Base-by-base conservation (phyloP, 1,140 invertebrate species). In the Drosophila littoralis region DNA sequence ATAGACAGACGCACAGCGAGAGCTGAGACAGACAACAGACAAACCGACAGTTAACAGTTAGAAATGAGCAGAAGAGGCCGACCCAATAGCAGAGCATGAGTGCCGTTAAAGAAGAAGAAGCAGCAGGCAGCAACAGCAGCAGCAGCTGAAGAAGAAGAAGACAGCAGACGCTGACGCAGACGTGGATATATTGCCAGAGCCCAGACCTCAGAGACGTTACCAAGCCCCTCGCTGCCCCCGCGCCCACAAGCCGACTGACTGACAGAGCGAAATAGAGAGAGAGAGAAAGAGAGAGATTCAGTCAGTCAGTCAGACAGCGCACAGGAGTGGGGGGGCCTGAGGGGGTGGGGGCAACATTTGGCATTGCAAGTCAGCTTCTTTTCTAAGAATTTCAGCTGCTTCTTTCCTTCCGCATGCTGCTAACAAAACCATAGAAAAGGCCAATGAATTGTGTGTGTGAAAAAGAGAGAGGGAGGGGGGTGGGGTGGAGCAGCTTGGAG, bases 101-200 rank as follows among this genome's bases (percentile, higher is more conserved):
- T 28, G 22, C 22, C 22, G 22, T 28, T 28, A 6, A 38, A 17
- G 58, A 6, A 51, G 33, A 43, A 51, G 57, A 33, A 43, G 60
- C 9, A 28, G 22, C 3, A 28, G 22, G 22, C 3, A 28, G 22
- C 3, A 28, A 4, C 22, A 28, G 22, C n/a, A 32, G 38, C 8
- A 32, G 46, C 9, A 50, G 46, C 10, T 48, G 33, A 43, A 48
- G 40, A 57, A 22, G 36, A 51, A 63, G 15, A 13, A 52, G 50
- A 69, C 59, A 69, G 82, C 83, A 86, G 82, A 86, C 82, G 46
- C 72, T 83, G 83, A 83, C 68, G 82, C 82, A 86, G 82, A 86
- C 83, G 79, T 86, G 80, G 69, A 86, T 86, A 86, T 88, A 86
- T 88, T 73, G 76, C 82, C 67, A 60, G 50, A 77, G 59, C 52